Evolutionary conservation across 2,888 invertebrate species (phyloP).

Genomic region (Quadroppia sp.): DNA sequence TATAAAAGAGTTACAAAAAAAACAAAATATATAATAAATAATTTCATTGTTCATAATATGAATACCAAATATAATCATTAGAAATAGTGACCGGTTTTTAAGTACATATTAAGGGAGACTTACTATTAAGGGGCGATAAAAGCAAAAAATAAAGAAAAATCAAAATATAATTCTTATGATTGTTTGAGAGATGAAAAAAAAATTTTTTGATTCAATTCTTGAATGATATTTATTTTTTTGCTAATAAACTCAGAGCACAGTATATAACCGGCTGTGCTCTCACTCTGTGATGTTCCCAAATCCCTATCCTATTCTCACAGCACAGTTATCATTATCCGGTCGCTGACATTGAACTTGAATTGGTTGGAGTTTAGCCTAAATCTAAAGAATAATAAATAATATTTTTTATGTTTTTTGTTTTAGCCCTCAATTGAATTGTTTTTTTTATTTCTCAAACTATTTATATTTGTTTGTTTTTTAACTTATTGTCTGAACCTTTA

Average conservation of each 20-base stretch:
- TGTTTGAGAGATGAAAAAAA: neutral
- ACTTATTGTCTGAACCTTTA: too few species aligned
- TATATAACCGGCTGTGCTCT: neutral
- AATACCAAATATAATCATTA: too few species aligned
- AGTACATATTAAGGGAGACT: too few species aligned
- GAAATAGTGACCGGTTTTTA: neutral
- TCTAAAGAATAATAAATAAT: neutral
- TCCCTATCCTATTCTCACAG: neutral
- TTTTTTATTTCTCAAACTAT: too few species aligned
- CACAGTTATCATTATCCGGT: slow-evolving; percentile 1
- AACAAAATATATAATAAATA: too few species aligned
- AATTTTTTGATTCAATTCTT: neutral
- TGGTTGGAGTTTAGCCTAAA: neutral
- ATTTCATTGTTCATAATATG: too few species aligned
- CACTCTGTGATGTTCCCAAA: neutral
- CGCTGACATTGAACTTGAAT: neutral
- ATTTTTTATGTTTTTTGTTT: too few species aligned
- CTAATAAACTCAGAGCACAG: too few species aligned
- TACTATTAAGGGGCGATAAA: neutral
- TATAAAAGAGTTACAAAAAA: too few species aligned
- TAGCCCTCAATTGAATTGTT: too few species aligned
- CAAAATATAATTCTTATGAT: neutral
- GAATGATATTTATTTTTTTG: neutral
- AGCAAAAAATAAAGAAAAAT: neutral
- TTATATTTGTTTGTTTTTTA: too few species aligned